phyloP scores from a whole-genome alignment of 2,797 vertebrate species.

The Spinus olivaceus region DNA sequence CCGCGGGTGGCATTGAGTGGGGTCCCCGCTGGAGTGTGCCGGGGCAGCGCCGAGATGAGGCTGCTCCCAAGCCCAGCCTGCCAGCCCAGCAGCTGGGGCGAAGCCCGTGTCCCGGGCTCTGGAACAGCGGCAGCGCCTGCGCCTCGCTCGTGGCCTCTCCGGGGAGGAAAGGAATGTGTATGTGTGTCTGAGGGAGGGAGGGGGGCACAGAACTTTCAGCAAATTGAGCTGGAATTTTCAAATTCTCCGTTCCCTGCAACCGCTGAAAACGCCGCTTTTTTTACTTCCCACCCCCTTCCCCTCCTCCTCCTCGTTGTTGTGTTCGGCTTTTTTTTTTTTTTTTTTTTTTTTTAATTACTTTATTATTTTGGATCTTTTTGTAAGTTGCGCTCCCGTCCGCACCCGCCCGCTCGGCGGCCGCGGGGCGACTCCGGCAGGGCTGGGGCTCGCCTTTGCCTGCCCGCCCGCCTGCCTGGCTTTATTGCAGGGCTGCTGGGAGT shows the following conservation, averaged over 20 bases:
- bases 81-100: neutral
- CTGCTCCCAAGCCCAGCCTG: neutral
- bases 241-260: neutral
- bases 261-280: neutral
- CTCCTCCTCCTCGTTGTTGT: neutral
- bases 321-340: neutral
- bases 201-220: neutral
- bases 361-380: neutral
- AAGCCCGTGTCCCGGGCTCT: neutral
- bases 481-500: slow-evolving; percentile 78
- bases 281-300: neutral
- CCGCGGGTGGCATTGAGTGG: neutral
- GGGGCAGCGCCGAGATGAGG: neutral
- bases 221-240: neutral
- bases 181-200: neutral
- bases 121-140: neutral
- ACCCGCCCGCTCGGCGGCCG: neutral
- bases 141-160: neutral
- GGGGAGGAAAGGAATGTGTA: neutral
- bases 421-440: neutral
- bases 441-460: slow-evolving; percentile 12
- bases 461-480: neutral
- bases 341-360: neutral
- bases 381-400: neutral
- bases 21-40: neutral